Percentiles rank a stretch among this genome's conserved stretches.
These are phyloP conservation scores for Myopa tessellatipennis DNA, from an alignment of 2,888 invertebrate species.

Conservation along the genomic window DNA sequence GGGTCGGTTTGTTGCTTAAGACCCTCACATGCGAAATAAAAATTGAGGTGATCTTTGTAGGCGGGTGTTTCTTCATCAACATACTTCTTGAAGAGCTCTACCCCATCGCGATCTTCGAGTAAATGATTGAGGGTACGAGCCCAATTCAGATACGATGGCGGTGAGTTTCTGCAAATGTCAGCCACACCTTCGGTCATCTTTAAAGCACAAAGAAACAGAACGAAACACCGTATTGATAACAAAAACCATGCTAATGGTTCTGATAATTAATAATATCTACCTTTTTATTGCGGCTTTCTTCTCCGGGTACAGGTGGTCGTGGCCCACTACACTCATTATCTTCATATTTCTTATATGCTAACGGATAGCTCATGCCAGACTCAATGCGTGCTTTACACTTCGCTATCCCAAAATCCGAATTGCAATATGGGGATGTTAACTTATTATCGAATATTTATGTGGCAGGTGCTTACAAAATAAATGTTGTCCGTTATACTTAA, in stretches of 20 bases:
- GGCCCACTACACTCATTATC: slow-evolving; percentile 72
- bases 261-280: slow-evolving; percentile 48
- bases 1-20: slow-evolving; percentile 82
- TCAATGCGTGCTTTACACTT: slow-evolving; percentile 44
- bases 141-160: slow-evolving; percentile 88
- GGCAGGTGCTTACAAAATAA: slow-evolving; percentile 54
- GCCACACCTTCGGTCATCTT: slow-evolving; percentile 68
- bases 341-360: slow-evolving; percentile 66
- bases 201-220: not conserved
- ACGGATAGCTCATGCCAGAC: slow-evolving; percentile 68
- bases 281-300: slow-evolving; percentile 69
- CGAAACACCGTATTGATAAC: not conserved
- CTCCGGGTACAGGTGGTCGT: slow-evolving; percentile 87
- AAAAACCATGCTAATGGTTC: not conserved
- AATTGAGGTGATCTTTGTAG: slow-evolving; percentile 85
- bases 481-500: slow-evolving; percentile 63
- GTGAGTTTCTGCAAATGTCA: slow-evolving; percentile 68
- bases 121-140: slow-evolving; percentile 85
- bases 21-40: slow-evolving; percentile 94
- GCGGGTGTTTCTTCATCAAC: slow-evolving; percentile 82
- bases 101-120: slow-evolving; percentile 90
- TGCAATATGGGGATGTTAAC: slow-evolving; percentile 27
- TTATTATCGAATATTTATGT: slow-evolving; percentile 12
- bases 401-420: slow-evolving; percentile 29
- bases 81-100: slow-evolving; percentile 86